Base-by-base conservation (phyloP, 2,888 invertebrate genomes). In the Hypomecis punctinalis region DNA sequence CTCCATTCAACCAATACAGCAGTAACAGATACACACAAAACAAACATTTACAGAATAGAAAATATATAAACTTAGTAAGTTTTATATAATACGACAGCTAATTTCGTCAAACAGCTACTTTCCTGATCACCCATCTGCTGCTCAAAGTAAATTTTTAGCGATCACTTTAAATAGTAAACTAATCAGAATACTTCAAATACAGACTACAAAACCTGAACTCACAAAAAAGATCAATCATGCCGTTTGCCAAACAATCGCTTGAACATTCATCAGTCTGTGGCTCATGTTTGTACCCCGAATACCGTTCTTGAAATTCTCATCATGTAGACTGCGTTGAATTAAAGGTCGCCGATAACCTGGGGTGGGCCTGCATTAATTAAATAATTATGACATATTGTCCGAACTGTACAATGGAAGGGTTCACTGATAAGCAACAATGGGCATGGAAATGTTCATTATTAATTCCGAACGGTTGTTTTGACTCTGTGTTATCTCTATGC, bases 301-400 rank as follows among this genome's bases (percentile, higher is more conserved):
- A 54, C 45, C 60, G 51, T 66, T 66, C 53, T 42, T 33, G 23
- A 23, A 43, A 57, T 66, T 66, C 56, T 49, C 65, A 35, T 33
- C 61, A 61, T 66, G 61, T 54, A 66, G 42, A 43, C 48, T 60
- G 53, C 42, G 47, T 51, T 60, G 65, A 66, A 61, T 65, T 61
- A 82, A 78, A 84, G 82, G 78, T 47, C 54, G 54, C 77, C 85
- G 71, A 90, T 91, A 91, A 89, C 86, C 86, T 80, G 75, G 79
- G 79, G 80, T 78, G 77, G 86, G 85, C 80, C 83, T 82, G 88
- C 85, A 90, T 91, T 91, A 90, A 92, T 91, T 91, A 90, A 91
- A 89, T 91, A 91, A 91, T 92, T 91, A 91, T 90, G 89, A 90
- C 91, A 90, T 90, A 92, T 91, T 91, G 90, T 91, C 79, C 80